Conservation (phyloP, 2,797 vertebrate genomes). For the Antennarius maculatus region DNA sequence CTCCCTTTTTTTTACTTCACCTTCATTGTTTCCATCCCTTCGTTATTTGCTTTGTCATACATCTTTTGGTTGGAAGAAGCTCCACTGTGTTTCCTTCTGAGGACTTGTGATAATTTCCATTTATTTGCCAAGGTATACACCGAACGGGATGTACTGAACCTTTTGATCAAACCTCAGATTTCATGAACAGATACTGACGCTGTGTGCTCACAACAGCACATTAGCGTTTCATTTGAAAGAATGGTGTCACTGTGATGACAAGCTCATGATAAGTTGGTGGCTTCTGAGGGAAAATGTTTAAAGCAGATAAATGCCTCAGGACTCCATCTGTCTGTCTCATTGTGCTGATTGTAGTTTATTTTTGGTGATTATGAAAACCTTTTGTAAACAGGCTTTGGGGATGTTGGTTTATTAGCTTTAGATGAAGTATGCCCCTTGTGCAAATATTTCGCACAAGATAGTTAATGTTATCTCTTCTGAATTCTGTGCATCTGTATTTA, state of each 20-base stretch:
- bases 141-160: constrained; percentile 76
- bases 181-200: constrained; percentile 77
- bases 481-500: constrained; percentile 78
- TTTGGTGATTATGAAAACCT: constrained; percentile 83
- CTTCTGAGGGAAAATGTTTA: constrained; percentile 83
- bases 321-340: constrained; percentile 83
- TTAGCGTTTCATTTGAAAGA: constrained; percentile 85
- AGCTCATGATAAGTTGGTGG: constrained; percentile 82
- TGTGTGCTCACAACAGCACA: constrained; percentile 79
- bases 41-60: constrained; percentile 74
- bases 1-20: constrained; percentile 60
- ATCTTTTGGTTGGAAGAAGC: constrained; percentile 65
- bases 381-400: constrained; percentile 81
- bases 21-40: constrained; percentile 48
- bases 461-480: constrained; percentile 77
- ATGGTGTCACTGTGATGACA: constrained; percentile 86
- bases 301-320: constrained; percentile 84
- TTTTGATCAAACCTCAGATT: constrained; percentile 85
- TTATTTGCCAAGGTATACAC: constrained; percentile 80
- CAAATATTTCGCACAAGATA: constrained; percentile 59
- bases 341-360: constrained; percentile 86
- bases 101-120: constrained; percentile 77
- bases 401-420: constrained; percentile 82
- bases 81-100: constrained; percentile 72
- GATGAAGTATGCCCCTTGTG: constrained; percentile 72